These are phyloP conservation scores for Alentia gelatinosa DNA, from an alignment of 2,888 invertebrate species.

Conservation along the genomic window DNA sequence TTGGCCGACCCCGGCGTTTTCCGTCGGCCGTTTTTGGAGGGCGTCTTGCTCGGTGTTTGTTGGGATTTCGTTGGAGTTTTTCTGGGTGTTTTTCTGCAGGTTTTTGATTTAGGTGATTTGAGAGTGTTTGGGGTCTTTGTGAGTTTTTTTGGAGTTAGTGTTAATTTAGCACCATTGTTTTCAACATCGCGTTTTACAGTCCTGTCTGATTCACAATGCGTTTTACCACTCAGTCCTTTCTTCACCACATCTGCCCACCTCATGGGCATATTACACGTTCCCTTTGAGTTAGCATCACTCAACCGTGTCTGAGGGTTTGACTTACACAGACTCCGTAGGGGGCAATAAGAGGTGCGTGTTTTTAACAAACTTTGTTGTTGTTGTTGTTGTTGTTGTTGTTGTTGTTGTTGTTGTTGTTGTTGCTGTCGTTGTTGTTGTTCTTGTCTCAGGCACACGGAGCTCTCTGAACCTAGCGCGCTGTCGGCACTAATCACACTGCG, in stretches of 20 bases:
- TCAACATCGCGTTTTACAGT: neutral
- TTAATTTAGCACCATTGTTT: neutral
- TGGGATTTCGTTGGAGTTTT: neutral
- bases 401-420: neutral
- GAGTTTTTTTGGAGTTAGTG: neutral
- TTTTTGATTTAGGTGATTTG: neutral
- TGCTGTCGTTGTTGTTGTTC: neutral
- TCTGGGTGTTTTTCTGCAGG: neutral
- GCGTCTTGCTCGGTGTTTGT: neutral
- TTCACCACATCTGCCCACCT: slow-evolving; percentile 33
- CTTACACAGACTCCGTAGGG: no score
- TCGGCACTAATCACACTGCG: neutral
- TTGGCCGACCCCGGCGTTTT: neutral
- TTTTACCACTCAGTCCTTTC: neutral
- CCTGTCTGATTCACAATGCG: neutral
- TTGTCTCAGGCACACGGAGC: no score
- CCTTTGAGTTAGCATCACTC: no score
- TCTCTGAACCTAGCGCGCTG: no score
- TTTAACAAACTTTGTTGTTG: neutral
- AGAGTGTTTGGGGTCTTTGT: neutral
- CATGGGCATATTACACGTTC: no score
- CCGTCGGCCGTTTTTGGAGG: neutral
- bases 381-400: neutral
- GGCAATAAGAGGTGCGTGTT: no score
- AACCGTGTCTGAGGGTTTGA: no score